Conservation (phyloP, 2,113 vertebrate genomes). For the Periophthalmus modestus region DNA sequence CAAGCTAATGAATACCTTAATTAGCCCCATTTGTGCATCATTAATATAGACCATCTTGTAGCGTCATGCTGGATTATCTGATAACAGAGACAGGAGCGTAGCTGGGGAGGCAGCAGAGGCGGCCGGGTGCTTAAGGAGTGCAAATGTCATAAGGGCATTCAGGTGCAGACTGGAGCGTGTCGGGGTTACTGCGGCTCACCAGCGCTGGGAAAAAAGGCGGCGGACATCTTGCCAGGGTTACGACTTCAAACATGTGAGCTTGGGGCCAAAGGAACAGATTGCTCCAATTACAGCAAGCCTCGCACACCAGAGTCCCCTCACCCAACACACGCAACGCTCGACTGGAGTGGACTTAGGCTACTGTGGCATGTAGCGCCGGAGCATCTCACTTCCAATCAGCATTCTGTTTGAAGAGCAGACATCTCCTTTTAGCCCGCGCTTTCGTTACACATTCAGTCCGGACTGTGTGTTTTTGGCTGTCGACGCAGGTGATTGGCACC, state of each 20-base stretch:
- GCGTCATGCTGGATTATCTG: neutral
- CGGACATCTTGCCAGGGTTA: slow-evolving; percentile 70
- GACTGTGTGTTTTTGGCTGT: slow-evolving; percentile 60
- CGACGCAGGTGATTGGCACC: slow-evolving; percentile 70
- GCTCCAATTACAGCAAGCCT: slow-evolving; percentile 76
- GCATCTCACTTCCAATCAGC: slow-evolving; percentile 71
- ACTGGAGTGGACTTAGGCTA: slow-evolving; percentile 70
- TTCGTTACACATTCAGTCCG: slow-evolving; percentile 60
- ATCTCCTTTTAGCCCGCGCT: slow-evolving; percentile 64
- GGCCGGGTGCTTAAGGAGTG: neutral
- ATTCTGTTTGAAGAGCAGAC: slow-evolving; percentile 69
- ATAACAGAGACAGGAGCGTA: neutral
- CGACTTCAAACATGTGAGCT: slow-evolving; percentile 71
- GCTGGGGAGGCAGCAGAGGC: neutral
- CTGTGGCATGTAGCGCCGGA: slow-evolving; percentile 60
- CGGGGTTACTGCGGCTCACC: slow-evolving; percentile 31
- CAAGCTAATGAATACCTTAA: slow-evolving; percentile 9
- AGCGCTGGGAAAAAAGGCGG: slow-evolving; percentile 52
- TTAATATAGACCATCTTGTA: slow-evolving; percentile 2
- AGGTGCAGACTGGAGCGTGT: slow-evolving; percentile 35
- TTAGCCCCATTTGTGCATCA: neutral
- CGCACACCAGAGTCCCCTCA: slow-evolving; percentile 65
- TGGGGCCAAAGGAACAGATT: slow-evolving; percentile 70
- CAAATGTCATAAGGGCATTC: slow-evolving; percentile 47
- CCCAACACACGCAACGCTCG: slow-evolving; percentile 64